Evolutionary conservation across 1,140 invertebrate genomes (phyloP).

Genomic region (Solen grandis): DNA sequence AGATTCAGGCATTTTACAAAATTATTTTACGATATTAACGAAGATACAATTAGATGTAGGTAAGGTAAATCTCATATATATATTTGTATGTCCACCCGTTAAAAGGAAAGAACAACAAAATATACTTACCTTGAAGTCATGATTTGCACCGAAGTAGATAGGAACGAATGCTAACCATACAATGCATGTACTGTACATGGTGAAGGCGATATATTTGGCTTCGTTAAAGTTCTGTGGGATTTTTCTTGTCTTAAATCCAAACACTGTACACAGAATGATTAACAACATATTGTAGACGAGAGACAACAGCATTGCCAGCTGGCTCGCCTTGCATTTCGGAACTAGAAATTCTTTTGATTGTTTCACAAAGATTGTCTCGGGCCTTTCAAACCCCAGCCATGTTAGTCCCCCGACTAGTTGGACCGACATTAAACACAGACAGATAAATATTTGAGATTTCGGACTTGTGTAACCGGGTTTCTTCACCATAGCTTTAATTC

Average conservation of each 20-base stretch:
- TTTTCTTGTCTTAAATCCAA: conserved; percentile 91
- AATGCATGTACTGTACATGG: conserved; percentile 95
- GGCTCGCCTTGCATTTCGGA: conserved; percentile 86
- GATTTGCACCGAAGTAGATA: conserved; percentile 85
- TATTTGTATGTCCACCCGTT: too few species aligned
- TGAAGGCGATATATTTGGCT: conserved; percentile 96
- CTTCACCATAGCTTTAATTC: conserved; percentile 90
- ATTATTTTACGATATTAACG: too few species aligned
- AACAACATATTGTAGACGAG: conserved; percentile 89
- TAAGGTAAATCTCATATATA: too few species aligned
- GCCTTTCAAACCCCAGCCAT: conserved; percentile 84
- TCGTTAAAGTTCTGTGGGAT: conserved; percentile 98
- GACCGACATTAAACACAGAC: conserved; percentile 86
- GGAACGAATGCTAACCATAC: conserved; percentile 89
- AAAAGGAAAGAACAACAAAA: too few species aligned
- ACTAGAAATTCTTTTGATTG: conserved; percentile 80
- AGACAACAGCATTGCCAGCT: conserved; percentile 88
- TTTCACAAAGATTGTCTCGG: conserved; percentile 75
- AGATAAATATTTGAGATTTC: conserved; percentile 95
- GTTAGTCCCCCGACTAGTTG: conserved; percentile 81
- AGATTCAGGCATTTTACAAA: too few species aligned
- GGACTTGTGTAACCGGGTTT: conserved; percentile 96
- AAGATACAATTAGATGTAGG: too few species aligned
- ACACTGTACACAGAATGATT: conserved; percentile 87
- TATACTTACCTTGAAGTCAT: conserved; percentile 78